Evolutionary conservation across 1,140 invertebrate species (phyloP).

Genomic region (Drosophila repleta): DNA sequence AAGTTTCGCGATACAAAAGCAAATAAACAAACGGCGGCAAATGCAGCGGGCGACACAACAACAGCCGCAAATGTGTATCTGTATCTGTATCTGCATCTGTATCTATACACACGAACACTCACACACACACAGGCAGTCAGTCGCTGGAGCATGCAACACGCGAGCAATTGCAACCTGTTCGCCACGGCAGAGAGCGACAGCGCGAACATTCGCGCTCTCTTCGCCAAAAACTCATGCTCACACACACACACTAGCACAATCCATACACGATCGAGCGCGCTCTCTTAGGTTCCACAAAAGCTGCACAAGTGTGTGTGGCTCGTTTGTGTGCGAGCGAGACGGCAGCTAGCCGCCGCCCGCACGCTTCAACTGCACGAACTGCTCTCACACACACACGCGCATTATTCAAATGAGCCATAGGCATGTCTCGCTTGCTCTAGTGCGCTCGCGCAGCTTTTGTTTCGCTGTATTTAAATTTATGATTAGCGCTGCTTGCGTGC

Average conservation of each 20-base stretch:
- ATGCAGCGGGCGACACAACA: conserved; percentile 46
- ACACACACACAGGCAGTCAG: conserved; percentile 20
- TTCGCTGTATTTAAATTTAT: conserved; percentile 73
- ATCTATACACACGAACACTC: conserved; percentile 34
- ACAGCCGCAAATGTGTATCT: neutral
- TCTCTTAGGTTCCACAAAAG: conserved; percentile 78
- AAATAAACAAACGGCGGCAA: conserved; percentile 77
- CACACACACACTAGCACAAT: conserved; percentile 38
- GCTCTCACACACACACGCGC: neutral
- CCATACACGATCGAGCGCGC: conserved; percentile 15
- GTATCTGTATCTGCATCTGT: conserved; percentile 40
- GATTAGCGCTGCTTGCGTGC: conserved; percentile 52
- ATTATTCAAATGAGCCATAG: conserved; percentile 67
- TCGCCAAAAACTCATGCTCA: conserved; percentile 8
- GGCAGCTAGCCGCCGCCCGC: conserved; percentile 29
- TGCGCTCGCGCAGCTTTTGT: neutral
- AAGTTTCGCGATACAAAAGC: conserved; percentile 66
- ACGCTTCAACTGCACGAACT: conserved; percentile 16
- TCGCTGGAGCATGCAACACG: conserved; percentile 59
- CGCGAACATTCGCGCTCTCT: conserved; percentile 3
- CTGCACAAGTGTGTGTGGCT: conserved; percentile 47
- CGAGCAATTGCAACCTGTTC: conserved; percentile 44
- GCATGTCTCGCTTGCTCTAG: conserved; percentile 41
- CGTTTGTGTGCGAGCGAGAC: conserved; percentile 39
- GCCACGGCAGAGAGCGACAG: neutral